Evolutionary conservation across 2,797 vertebrate species (phyloP), one percentile per base, ranked within the genome.

Genomic region (Spinus olivaceus): DNA sequence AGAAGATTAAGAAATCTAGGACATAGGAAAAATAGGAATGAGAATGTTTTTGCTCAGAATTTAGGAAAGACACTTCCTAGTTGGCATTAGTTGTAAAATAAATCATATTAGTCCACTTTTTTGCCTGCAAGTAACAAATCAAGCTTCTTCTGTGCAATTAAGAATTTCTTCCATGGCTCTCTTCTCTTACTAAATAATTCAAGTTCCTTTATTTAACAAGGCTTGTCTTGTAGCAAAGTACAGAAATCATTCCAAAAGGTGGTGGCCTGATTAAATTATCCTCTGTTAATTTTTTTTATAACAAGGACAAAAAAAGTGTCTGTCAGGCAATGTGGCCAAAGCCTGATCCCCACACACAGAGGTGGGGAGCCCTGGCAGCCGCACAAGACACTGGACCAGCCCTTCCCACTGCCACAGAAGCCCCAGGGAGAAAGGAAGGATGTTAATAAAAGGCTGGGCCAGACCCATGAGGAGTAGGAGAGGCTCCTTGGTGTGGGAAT

Each of bases 401-500:
- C n/a, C 12, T 57, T 14, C 35, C 14, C 1, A 0, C 7, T 17
- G 30, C 28, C 18, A 18, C 0, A 0, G 28, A 15, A 73, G 4
- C 8, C 14, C 10, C 25, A 1, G 2, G 16, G 12, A 25, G 7
- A 57, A 24, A 16, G 22, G 14, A 57, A 35, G 54, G 54, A 35
- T 56, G n/a, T 35, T 24, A 35, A 35, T 25, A 17, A 35, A 2
- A 4, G 25, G 18, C 44, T 10, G 6, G 12, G 10, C 8, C 8
- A 20, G 39, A 42, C 9, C 10, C 13, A 10, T 2, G 5, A 1
- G 1, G 10, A 39, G 6, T 0, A 4, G 20, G 15, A 83, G 18
- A 57, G 1, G 5, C 0, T 39, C 27, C 11, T 5, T 1, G 2
- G 0, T 3, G 4, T n/a, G 67, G 13, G 27, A 57, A 30, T 5